Base-by-base conservation (phyloP, 2,888 invertebrate species). In the Scaptomyza reducta region DNA sequence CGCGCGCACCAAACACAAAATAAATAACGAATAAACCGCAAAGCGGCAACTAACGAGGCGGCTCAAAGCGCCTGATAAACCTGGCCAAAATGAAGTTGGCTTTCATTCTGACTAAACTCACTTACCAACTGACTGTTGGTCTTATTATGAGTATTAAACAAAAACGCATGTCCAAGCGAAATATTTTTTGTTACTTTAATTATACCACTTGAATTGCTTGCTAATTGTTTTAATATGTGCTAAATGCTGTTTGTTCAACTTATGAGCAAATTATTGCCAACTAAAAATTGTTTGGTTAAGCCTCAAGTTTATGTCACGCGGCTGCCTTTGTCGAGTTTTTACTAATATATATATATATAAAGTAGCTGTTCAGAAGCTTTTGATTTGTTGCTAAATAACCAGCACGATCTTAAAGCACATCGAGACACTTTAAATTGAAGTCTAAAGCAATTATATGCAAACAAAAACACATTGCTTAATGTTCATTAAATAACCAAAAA, bases 41-140 rank as follows among this genome's bases (percentile, higher is more conserved):
- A 70, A 41, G 35, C 65, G 42, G 61, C 60, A 38, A 65, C 75
- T 81, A 81, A 87, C 80, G 82, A 87, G 85, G 67, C 70, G 79
- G 66, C 87, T 61, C 77, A 67, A 80, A 79, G 65, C 57, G 77
- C 87, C 82, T 88, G 80, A 82, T 82, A 88, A 82, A 82, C 82
- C 87, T 77, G 84, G 49, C 63, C 62, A 77, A 81, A 87, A 79
- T 77, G 56, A 86, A 75, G 73, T 70, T 16, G 57, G 33, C 67
- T 57, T 46, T 57, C 44, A 49, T 50, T 33, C 45, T 27, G 54
- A 18, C 56, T 44, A 54, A 49, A 60, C 59, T 50, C 29, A 59
- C 63, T 55, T 53, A 46, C 68, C 54, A 60, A 40, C 59, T 25
- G 22, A 35, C 49, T 6, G 49, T 22, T 33, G 22, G 11, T n/a